Conservation (phyloP, 2,888 invertebrate genomes). For the Melipona bicolor region DNA sequence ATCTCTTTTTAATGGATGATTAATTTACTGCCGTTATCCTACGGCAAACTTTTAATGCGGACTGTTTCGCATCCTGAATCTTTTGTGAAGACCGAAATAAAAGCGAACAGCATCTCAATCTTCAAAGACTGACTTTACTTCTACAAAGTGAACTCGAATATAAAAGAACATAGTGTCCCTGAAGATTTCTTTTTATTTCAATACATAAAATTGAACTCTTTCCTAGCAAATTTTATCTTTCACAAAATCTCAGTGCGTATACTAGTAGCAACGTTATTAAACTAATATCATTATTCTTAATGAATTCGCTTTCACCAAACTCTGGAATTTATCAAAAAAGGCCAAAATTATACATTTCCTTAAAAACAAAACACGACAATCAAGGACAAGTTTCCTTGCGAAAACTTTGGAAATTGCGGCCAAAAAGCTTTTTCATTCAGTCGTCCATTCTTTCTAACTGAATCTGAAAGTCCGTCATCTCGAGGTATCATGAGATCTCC, state of each 20-base stretch:
- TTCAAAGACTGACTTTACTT: not conserved
- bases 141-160: not conserved
- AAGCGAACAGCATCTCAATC: not conserved
- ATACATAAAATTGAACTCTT: too few relatives aligned
- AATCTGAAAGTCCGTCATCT: conserved; percentile 8
- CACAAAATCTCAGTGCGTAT: not conserved
- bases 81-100: conserved; percentile 1
- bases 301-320: not conserved
- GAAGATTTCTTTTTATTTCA: not conserved
- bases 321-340: too few relatives aligned
- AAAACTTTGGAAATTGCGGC: not conserved
- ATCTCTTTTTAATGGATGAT: not conserved
- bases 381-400: not conserved
- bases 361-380: not conserved
- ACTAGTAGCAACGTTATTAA: not conserved
- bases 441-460: not conserved
- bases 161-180: not conserved
- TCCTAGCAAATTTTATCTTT: not conserved
- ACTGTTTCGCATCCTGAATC: not conserved
- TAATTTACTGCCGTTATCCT: not conserved
- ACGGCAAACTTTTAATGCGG: not conserved
- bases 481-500: not conserved
- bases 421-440: not conserved
- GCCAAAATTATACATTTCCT: too few relatives aligned
- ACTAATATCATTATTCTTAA: not conserved